Evolutionary conservation across 2,888 invertebrate species (phyloP).

Genomic region (Labia minor): DNA sequence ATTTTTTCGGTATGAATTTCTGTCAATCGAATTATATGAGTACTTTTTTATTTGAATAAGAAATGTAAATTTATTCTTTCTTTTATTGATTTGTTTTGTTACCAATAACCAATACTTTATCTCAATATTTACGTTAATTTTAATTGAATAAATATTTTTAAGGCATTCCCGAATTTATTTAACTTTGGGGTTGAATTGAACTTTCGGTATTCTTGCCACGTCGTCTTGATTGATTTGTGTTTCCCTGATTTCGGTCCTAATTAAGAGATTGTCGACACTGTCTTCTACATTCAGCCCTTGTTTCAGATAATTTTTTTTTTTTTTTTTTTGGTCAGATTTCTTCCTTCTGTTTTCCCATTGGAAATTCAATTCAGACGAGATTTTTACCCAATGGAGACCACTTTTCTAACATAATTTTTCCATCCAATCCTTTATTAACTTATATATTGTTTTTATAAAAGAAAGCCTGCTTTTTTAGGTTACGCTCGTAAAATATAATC

Average conservation of each 20-base stretch:
- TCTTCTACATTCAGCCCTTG: background rate
- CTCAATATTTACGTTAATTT: no score
- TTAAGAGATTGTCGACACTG: background rate
- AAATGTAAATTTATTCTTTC: no score
- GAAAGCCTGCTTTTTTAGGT: background rate
- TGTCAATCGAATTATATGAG: no score
- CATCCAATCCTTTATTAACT: background rate
- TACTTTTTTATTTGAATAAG: no score
- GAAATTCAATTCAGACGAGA: background rate
- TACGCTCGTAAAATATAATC: background rate
- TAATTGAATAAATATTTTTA: background rate
- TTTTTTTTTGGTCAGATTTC: no score
- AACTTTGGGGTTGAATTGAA: background rate
- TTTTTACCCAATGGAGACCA: background rate
- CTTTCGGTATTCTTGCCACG: background rate
- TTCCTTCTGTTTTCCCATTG: background rate
- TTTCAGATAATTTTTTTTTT: background rate
- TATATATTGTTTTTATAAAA: background rate
- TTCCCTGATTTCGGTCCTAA: background rate
- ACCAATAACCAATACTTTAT: no score
- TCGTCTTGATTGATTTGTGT: background rate
- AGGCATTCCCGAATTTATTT: no score
- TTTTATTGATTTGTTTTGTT: no score
- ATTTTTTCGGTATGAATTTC: no score
- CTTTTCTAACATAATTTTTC: background rate